Evolutionary conservation across 2,113 vertebrate genomes (phyloP).

Genomic region (Gorilla gorilla): DNA sequence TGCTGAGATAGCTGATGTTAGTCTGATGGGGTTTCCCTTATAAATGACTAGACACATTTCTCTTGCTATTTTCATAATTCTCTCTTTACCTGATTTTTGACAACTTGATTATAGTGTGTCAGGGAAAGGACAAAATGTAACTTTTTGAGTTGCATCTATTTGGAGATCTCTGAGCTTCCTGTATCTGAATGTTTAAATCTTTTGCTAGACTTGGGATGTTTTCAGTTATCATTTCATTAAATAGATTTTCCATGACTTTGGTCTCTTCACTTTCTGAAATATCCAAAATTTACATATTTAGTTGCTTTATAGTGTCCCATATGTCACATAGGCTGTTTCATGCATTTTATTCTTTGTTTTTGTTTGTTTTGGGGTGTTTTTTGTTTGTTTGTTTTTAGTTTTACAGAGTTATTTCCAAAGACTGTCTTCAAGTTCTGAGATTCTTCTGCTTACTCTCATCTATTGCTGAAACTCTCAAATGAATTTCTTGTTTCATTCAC

Average conservation of each 20-base stretch:
- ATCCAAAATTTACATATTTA: background rate
- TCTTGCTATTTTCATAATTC: background rate
- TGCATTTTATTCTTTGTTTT: background rate
- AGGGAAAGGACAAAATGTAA: background rate
- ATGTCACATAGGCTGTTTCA: background rate
- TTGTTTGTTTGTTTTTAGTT: background rate
- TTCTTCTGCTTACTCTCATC: background rate
- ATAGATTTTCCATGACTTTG: background rate
- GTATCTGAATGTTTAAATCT: background rate
- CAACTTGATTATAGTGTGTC: background rate
- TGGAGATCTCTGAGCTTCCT: background rate
- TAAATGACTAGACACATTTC: background rate
- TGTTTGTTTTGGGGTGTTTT: background rate
- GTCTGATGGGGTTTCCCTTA: background rate
- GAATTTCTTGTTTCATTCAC: background rate
- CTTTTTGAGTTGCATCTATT: background rate
- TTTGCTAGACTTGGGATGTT: background rate
- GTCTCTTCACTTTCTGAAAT: background rate
- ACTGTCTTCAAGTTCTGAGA: background rate
- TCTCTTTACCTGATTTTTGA: background rate
- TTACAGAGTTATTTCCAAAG: background rate
- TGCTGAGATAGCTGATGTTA: background rate
- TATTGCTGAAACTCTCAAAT: background rate
- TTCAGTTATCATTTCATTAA: background rate
- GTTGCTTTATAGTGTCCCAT: background rate